Base-by-base conservation (phyloP, 2,888 invertebrate species). In the Lysandra coridon region DNA sequence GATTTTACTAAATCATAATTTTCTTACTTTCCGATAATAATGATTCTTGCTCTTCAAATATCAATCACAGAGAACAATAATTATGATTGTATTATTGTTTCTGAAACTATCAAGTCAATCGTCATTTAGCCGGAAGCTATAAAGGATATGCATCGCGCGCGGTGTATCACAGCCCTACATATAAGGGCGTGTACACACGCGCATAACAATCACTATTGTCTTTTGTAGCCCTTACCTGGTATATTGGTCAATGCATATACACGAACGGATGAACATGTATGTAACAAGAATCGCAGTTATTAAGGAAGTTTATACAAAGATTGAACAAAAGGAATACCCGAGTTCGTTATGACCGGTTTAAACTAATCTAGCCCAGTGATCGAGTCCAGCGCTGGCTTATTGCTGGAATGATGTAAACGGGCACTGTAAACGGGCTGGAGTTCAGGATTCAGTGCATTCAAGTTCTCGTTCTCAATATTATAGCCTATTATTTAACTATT, bases 201-300 rank as follows among this genome's bases (percentile, higher is more conserved):
- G 75, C 75, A 53, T 53, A 76, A 76, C 76, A 76, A 76, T 76
- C 49, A 76, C 76, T 3, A 76, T 76, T 76, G 76, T 76, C 53
- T 76, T n/a, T 53, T 76, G 76, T 76, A 17, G 33, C 30, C 74
- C 76, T 57, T 76, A 76, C 57, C 76, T 57, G 76, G 76, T 76
- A 57, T 33, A 33, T 33, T 76, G 76, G 76, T 53, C 76, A 76
- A 6, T 57, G 76, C 33, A 33, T 33, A 53, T 57, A 57, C 30
- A 53, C 30, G 5, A 30, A 76, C 3, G 69, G 33, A 69, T 69
- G 33, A 14, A 33, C 4, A 33, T 69, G 69, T 30, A 4, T 17
- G 33, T 69, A 69, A 33, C 33, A 69, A 37, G 69, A 69, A 14
- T 69, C 14, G 33, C 37, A 64, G 64, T 30, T 64, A 23, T 30